Base-by-base conservation (phyloP, 92 coral and sea anemone species). In the Phenganax subtilis region DNA sequence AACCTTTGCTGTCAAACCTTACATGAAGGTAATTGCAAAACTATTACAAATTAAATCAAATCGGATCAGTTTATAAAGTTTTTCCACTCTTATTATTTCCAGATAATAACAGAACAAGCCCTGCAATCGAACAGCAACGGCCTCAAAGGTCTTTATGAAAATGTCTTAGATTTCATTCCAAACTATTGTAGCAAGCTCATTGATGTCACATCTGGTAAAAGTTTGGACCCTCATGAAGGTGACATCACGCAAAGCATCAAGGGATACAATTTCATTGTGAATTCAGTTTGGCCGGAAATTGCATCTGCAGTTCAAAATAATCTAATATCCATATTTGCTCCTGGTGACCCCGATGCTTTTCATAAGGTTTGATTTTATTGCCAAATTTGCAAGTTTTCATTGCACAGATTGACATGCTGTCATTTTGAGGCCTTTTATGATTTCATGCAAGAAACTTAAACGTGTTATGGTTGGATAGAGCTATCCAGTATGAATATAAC, bases 251-350 rank as follows among this genome's bases (percentile, higher is more conserved):
- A 96, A 37, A 92, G 92, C 28, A 92, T 94, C 73, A 86, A 96
- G 61, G 99, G 97, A 14, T 92, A 90, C 86, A 97, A 96, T 80
- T 92, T 96, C 78, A 57, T 96, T 20, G 98, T 92, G 54, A 94
- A 94, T 77, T 92, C 98, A 16, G 96, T 94, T 56, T 94, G 98
- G 98, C 98, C 98, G 53, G 98, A 94, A 75, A 96, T 90, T 47
- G 86, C 87, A 9, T 78, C 88, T 16, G 88, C 91, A 7, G 77
- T 92, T 59, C 94, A 91, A 83, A 84, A 89, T 67, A 86, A 96
- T 60, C 81, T 92, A 73, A 83, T 89, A 29, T 92, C 98, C 15
- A 92, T 94, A 64, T 94, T 94, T 87, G 98, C 98, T 12, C 98
- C 98, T 68, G 98, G 98, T 56, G 92, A 94, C 72, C 97, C 98